phyloP scores from a whole-genome alignment of 2,113 vertebrate species.

The Corvus moneduloides region DNA sequence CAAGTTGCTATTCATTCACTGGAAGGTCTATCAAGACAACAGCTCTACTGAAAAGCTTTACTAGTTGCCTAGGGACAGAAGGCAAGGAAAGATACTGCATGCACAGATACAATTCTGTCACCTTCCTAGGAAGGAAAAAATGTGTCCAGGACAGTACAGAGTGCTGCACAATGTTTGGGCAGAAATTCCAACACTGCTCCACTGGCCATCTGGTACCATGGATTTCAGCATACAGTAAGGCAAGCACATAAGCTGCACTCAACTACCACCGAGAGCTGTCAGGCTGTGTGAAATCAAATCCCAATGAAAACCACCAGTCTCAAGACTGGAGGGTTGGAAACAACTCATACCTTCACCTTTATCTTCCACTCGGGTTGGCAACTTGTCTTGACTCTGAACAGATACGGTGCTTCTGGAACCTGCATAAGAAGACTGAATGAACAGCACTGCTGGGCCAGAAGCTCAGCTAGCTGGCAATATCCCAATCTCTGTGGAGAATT shows the following conservation, averaged over 20 bases:
- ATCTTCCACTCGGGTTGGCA: neutral
- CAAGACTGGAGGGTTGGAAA: neutral
- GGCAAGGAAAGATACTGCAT: neutral
- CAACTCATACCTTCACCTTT: neutral
- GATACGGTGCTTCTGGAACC: neutral
- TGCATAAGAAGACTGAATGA: neutral
- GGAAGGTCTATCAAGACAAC: neutral
- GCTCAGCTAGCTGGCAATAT: neutral
- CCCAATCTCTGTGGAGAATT: neutral
- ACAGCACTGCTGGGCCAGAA: neutral
- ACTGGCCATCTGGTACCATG: fast-evolving
- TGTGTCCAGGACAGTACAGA: neutral
- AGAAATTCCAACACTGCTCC: neutral
- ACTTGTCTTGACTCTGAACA: neutral
- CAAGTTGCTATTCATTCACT: neutral
- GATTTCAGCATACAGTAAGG: neutral
- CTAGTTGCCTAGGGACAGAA: neutral
- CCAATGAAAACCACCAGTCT: fast-evolving
- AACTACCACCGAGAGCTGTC: neutral
- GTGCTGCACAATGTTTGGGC: neutral
- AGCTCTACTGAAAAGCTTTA: neutral
- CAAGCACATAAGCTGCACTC: neutral
- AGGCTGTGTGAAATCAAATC: neutral
- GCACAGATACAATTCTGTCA: neutral
- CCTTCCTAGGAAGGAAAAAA: neutral